phyloP scores from a whole-genome alignment of 2,888 invertebrate species.

The Drosophila recens region DNA sequence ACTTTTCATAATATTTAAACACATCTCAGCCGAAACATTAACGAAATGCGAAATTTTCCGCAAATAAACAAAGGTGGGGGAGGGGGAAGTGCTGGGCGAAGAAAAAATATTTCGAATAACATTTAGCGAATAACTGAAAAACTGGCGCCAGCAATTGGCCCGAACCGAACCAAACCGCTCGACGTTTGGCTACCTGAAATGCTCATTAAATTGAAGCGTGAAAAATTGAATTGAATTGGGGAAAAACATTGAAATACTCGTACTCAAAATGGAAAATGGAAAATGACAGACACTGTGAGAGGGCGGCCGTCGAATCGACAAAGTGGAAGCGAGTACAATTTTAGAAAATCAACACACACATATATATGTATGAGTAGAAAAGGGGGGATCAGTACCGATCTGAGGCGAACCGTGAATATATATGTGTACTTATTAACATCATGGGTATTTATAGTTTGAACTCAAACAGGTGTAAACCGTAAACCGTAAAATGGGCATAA shows the following conservation, averaged over 20 bases:
- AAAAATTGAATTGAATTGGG: conserved; percentile 36
- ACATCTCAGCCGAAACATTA: conserved; percentile 37
- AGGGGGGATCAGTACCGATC: conserved; percentile 28
- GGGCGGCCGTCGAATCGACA: conserved; percentile 23
- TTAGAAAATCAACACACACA: neutral
- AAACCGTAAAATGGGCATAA: conserved; percentile 62
- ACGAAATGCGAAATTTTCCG: conserved; percentile 64
- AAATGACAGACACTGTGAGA: conserved; percentile 56
- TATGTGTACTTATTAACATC: conserved; percentile 54
- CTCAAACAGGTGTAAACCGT: conserved; percentile 81
- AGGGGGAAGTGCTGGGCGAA: too few species aligned
- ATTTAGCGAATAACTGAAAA: conserved; percentile 69
- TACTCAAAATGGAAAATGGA: conserved; percentile 54
- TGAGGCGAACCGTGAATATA: conserved; percentile 46
- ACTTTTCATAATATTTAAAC: conserved; percentile 46
- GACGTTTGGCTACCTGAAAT: conserved; percentile 61
- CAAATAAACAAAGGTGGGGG: conserved; percentile 34
- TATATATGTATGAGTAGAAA: neutral
- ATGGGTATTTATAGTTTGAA: conserved; percentile 77
- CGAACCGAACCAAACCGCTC: conserved; percentile 6
- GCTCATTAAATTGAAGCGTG: conserved; percentile 73
- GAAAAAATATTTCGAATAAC: conserved; percentile 73
- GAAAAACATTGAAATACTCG: conserved; percentile 45
- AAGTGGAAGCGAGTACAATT: conserved; percentile 9
- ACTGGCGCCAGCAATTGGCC: conserved; percentile 72